phyloP scores from a whole-genome alignment of 1,140 invertebrate genomes.

The Polyergus mexicanus region DNA sequence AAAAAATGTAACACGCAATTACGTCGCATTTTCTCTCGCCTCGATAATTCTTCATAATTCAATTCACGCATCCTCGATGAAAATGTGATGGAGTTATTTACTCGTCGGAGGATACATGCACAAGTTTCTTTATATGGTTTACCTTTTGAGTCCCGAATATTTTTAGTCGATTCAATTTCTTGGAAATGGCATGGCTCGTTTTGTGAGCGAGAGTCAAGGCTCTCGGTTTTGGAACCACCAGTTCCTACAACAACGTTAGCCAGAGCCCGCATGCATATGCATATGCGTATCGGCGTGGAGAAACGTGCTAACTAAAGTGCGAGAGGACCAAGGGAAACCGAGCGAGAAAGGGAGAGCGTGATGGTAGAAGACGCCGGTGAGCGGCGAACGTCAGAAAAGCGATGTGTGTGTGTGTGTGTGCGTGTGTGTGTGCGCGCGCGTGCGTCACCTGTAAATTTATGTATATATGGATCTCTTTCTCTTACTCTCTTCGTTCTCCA shows the following conservation, averaged over 20 bases:
- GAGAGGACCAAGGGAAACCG: slow-evolving; percentile 24
- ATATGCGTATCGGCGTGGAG: not conserved
- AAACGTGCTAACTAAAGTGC: slow-evolving; percentile 44
- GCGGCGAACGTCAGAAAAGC: slow-evolving; percentile 32
- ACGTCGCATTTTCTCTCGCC: not conserved
- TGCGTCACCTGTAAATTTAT: too few relatives aligned
- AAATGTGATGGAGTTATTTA: not conserved
- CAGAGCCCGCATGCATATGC: not conserved
- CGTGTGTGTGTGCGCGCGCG: too few relatives aligned
- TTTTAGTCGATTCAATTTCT: not conserved
- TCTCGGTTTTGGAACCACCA: slow-evolving; percentile 50
- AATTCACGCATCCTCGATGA: not conserved
- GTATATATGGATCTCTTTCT: slow-evolving; percentile 34
- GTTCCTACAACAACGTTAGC: slow-evolving; percentile 4
- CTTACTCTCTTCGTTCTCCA: slow-evolving; percentile 16
- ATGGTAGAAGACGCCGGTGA: slow-evolving; percentile 58
- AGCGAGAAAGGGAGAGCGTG: slow-evolving; percentile 35
- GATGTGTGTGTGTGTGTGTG: too few relatives aligned
- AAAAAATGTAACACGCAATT: not conserved
- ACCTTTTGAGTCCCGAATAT: not conserved
- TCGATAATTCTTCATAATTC: not conserved
- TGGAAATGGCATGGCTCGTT: not conserved
- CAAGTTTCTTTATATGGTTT: not conserved
- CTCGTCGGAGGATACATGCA: not conserved
- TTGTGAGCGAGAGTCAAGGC: slow-evolving; percentile 54